phyloP scores from a whole-genome alignment of 2,797 vertebrate species.

The Lutra lutra region DNA sequence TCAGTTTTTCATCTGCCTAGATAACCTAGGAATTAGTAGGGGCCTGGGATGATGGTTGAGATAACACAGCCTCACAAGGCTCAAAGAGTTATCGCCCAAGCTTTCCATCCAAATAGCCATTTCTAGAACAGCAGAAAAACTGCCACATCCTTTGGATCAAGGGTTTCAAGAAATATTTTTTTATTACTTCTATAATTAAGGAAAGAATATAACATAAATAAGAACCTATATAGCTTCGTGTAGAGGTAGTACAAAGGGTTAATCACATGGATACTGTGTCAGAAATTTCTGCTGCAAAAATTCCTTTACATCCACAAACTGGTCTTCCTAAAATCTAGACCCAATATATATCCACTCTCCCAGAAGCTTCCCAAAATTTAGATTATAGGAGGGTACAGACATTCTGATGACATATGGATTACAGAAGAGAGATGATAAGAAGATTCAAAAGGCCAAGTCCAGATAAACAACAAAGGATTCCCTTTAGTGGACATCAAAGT shows the following conservation, averaged over 20 bases:
- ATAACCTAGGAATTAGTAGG: not conserved
- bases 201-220: not conserved
- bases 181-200: not conserved
- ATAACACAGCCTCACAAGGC: not conserved
- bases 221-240: not conserved
- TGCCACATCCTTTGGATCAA: not conserved
- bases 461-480: not conserved
- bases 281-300: conserved; percentile 3
- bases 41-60: not conserved
- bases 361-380: not conserved
- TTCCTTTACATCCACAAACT: not conserved
- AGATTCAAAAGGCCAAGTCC: not conserved
- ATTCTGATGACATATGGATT: not conserved
- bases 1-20: not conserved
- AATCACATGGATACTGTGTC: not conserved
- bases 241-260: not conserved
- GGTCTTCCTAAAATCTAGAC: not conserved
- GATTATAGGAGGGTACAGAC: not conserved
- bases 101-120: not conserved
- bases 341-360: not conserved
- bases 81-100: not conserved
- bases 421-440: conserved; percentile 1
- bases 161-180: not conserved
- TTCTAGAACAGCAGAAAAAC: not conserved
- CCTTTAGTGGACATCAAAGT: not conserved